Evolutionary conservation across 2,888 invertebrate genomes (phyloP).

Genomic region (Scaptomyza caliginosa): DNA sequence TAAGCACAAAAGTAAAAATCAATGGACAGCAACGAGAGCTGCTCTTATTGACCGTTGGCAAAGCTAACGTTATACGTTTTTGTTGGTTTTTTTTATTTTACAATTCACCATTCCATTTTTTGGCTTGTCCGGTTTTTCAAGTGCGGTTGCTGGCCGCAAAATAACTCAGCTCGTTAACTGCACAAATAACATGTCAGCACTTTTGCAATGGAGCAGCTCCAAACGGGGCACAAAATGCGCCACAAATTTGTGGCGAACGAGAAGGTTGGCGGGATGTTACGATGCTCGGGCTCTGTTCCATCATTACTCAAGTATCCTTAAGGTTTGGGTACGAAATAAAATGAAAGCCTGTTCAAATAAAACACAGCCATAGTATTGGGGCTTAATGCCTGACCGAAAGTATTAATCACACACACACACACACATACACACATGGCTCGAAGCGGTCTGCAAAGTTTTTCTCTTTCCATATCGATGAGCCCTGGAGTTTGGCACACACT

Average conservation of each 20-base stretch:
- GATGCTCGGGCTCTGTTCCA: slow-evolving; percentile 65
- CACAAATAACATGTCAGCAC: slow-evolving; percentile 80
- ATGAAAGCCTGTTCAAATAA: slow-evolving; percentile 68
- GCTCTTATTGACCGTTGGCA: slow-evolving; percentile 32
- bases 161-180: slow-evolving; percentile 79
- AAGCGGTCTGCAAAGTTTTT: slow-evolving; percentile 70
- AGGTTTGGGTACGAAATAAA: slow-evolving; percentile 65
- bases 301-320: slow-evolving; percentile 79
- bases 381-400: slow-evolving; percentile 72
- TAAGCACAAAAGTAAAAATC: slow-evolving; percentile 55
- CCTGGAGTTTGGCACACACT: slow-evolving; percentile 31
- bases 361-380: slow-evolving; percentile 51
- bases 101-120: slow-evolving; percentile 18
- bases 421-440: slow-evolving; percentile 27
- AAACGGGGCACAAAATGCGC: slow-evolving; percentile 58
- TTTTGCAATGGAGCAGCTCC: slow-evolving; percentile 61
- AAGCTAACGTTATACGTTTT: slow-evolving; percentile 3
- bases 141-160: slow-evolving; percentile 74
- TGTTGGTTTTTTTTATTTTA: no score
- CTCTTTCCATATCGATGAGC: slow-evolving; percentile 59
- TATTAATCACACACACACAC: slow-evolving; percentile 72
- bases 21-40: slow-evolving; percentile 34
- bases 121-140: slow-evolving; percentile 48
- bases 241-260: slow-evolving; percentile 58
- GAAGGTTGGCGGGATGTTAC: neutral